phyloP scores from a whole-genome alignment of 2,888 invertebrate genomes.

The Octonoba sinensis region DNA sequence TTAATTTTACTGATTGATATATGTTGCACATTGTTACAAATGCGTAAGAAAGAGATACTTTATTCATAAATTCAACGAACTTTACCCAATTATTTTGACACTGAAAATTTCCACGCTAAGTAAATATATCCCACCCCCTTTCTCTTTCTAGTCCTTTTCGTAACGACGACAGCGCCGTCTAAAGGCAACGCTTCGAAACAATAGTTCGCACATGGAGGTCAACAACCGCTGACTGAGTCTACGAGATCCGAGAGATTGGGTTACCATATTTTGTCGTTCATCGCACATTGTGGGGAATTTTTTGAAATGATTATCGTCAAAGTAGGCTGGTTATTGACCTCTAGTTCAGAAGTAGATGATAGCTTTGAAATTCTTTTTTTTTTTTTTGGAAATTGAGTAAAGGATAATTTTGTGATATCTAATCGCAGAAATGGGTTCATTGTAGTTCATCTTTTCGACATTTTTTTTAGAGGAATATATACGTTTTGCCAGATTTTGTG shows the following conservation, averaged over 20 bases:
- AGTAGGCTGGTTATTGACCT: slow-evolving; percentile 53
- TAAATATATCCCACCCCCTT: slow-evolving; percentile 7
- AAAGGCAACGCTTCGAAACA: slow-evolving; percentile 31
- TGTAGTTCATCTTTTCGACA: no score
- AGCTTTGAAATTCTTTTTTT: slow-evolving; percentile 1
- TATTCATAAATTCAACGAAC: not conserved
- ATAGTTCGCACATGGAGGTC: slow-evolving; percentile 29
- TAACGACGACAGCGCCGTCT: slow-evolving; percentile 16
- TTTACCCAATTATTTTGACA: slow-evolving; percentile 1
- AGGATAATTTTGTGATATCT: slow-evolving; percentile 1
- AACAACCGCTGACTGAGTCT: slow-evolving; percentile 55
- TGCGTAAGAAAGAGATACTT: no score
- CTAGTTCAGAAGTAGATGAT: slow-evolving; percentile 9
- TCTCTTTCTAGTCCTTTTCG: slow-evolving; percentile 30
- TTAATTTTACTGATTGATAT: no score
- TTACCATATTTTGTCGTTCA: not conserved
- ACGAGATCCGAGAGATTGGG: not conserved
- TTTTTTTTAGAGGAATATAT: no score
- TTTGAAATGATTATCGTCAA: slow-evolving; percentile 14
- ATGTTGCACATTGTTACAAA: no score
- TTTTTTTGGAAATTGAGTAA: not conserved
- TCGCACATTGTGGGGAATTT: slow-evolving; percentile 8
- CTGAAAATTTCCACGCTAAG: slow-evolving; percentile 1
- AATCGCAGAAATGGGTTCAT: not conserved
- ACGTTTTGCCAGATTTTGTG: no score